Evolutionary conservation across 1,140 invertebrate genomes (phyloP), one percentile per base, ranked within the genome.

Genomic region (Periplaneta americana): DNA sequence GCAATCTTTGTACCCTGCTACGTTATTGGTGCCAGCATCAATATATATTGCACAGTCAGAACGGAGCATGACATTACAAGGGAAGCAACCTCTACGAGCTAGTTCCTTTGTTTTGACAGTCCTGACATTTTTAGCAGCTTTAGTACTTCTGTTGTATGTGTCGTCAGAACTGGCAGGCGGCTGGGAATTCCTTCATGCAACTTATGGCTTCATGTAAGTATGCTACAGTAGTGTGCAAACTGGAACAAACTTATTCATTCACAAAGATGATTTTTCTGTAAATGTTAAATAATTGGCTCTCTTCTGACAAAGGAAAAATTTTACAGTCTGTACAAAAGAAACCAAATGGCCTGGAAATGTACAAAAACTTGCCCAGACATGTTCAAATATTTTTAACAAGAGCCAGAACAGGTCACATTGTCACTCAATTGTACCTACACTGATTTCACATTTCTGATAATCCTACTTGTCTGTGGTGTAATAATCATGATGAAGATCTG

Each of bases 1-100:
- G 82, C 94, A 98, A 85, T 94, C 95, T 76, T 90, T 99, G 34
- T 99, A 99, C 89, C 96, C 97, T 0, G 86, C 96, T 15, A 91
- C 95, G 34, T 89, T 98, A 1, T 91, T 98, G 85, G 93, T 97
- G 37, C 97, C 97, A 9, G 91, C 94, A 35, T 88, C 92, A 6
- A 89, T 94, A 57, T 91, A 87, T 85, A 89, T 91, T 83, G 89
- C 88, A 75, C 85, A 86, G 81, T 82, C 9, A 83, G 35, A 10
- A 31, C 81, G 22, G 2, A 66, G 22, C n/a, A 48, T 15, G 17
- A 18, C 39, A 48, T 22, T 48, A 48, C 1, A 48, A 48, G 39
- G 17, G 0, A 48, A 1, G 83, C 79, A 22, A 74, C 28, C 48
- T 66, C 48, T 66, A 66, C 48, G 48, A 28, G 22, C 22, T 66